Evolutionary conservation across 2,797 vertebrate genomes (phyloP).

Genomic region (Tragopan temminckii): DNA sequence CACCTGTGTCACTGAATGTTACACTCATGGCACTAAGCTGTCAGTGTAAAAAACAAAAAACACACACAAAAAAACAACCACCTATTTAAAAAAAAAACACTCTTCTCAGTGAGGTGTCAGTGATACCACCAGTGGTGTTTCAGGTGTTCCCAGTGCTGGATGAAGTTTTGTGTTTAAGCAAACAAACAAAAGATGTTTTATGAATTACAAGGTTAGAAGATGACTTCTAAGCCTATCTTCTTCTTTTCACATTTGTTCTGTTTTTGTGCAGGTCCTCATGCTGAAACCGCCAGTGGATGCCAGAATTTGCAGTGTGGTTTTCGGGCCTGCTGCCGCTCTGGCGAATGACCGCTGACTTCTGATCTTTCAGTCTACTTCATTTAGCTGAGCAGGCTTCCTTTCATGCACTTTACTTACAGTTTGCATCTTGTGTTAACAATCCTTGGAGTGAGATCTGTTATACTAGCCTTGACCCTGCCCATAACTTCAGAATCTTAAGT

Average conservation of each 20-base stretch:
- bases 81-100: neutral
- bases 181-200: neutral
- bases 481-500: slow-evolving; percentile 71
- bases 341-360: slow-evolving; percentile 87
- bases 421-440: slow-evolving; percentile 82
- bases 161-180: neutral
- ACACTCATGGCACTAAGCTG: neutral
- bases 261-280: slow-evolving; percentile 93
- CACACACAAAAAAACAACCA: neutral
- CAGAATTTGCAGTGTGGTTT: slow-evolving; percentile 99
- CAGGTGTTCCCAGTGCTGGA: neutral
- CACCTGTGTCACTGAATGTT: neutral
- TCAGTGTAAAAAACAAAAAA: neutral
- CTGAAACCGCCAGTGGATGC: slow-evolving; percentile 97
- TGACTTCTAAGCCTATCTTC: slow-evolving; percentile 3
- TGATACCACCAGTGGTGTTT: rapidly evolving
- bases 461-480: slow-evolving; percentile 72
- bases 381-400: slow-evolving; percentile 85
- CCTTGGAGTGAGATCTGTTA: slow-evolving; percentile 77
- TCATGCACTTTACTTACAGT: slow-evolving; percentile 93
- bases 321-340: slow-evolving; percentile 98
- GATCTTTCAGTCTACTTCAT: slow-evolving; percentile 80
- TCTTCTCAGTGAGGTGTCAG: rapidly evolving
- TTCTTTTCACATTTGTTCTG: slow-evolving; percentile 81
- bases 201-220: neutral